Conservation (phyloP, 2,888 invertebrate genomes). For the Ophion ellenae region DNA sequence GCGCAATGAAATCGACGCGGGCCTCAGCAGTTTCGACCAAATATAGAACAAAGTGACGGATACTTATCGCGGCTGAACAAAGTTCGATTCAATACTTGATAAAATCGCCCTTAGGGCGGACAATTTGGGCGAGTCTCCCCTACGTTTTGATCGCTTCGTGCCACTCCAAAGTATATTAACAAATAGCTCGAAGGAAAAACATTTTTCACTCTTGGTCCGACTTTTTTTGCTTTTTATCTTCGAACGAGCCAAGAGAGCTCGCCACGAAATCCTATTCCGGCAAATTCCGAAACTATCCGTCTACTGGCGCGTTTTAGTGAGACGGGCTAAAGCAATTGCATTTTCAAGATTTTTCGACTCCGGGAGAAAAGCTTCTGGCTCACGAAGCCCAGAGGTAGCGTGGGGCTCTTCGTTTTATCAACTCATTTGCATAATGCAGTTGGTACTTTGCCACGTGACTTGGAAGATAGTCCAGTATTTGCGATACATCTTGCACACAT, state of each 20-base stretch:
- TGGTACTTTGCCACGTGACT: slow-evolving; percentile 73
- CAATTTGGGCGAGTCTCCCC: too few species aligned
- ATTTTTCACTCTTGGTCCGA: slow-evolving; percentile 10
- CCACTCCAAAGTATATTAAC: not conserved
- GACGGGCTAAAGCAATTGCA: slow-evolving; percentile 31
- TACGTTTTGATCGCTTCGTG: not conserved
- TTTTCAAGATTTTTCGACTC: slow-evolving; percentile 55
- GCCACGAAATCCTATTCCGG: not conserved
- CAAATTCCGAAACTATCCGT: slow-evolving; percentile 18
- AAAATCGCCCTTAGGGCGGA: too few species aligned
- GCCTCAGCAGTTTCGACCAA: not conserved
- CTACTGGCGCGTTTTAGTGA: not conserved
- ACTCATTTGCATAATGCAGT: slow-evolving; percentile 81
- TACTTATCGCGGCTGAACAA: too few species aligned
- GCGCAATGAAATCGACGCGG: not conserved
- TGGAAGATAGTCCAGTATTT: slow-evolving; percentile 24
- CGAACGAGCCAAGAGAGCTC: not conserved
- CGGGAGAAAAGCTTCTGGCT: slow-evolving; percentile 36
- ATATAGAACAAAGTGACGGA: too few species aligned
- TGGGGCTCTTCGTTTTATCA: slow-evolving; percentile 61
- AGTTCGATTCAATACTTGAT: too few species aligned
- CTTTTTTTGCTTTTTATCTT: slow-evolving; percentile 16
- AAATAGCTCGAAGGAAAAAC: not conserved
- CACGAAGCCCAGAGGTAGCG: slow-evolving; percentile 21
- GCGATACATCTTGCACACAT: not conserved